Conservation (phyloP, 2,113 vertebrate species). For the Toxotes chatareus region DNA sequence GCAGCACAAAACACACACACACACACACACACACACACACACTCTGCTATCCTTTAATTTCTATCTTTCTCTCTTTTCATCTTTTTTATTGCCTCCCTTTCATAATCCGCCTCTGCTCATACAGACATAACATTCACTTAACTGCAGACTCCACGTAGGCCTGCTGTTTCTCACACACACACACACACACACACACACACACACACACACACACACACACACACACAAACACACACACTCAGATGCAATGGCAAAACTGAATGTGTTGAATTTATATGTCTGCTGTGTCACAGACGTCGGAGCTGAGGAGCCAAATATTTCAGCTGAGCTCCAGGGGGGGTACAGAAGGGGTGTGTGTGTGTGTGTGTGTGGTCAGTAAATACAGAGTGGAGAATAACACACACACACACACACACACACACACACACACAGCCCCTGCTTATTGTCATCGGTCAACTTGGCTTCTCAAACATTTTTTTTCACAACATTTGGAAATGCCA, state of each 20-base stretch:
- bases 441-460: constrained; percentile 52
- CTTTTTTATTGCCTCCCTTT: constrained; percentile 43
- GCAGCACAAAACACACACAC: not conserved
- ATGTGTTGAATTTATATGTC: constrained; percentile 36
- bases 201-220: constrained; percentile 34
- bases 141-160: constrained; percentile 42
- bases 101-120: constrained; percentile 26
- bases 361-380: constrained; percentile 52
- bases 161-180: not conserved
- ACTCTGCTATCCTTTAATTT: constrained; percentile 36
- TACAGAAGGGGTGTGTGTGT: not conserved
- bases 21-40: constrained; percentile 5
- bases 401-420: constrained; percentile 26
- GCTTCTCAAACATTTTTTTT: constrained; percentile 18
- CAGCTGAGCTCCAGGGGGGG: constrained; percentile 35
- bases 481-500: constrained; percentile 54
- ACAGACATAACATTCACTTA: constrained; percentile 58
- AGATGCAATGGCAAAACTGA: constrained; percentile 20
- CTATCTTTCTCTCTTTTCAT: constrained; percentile 39
- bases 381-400: constrained; percentile 45
- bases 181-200: constrained; percentile 35
- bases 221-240: constrained; percentile 9
- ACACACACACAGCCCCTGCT: constrained; percentile 45
- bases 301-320: constrained; percentile 50
- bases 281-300: constrained; percentile 23